Percentiles rank a stretch among this genome's conserved stretches.
Conservation (phyloP, 2,888 invertebrate species). For the Eupithecia abbreviata region DNA sequence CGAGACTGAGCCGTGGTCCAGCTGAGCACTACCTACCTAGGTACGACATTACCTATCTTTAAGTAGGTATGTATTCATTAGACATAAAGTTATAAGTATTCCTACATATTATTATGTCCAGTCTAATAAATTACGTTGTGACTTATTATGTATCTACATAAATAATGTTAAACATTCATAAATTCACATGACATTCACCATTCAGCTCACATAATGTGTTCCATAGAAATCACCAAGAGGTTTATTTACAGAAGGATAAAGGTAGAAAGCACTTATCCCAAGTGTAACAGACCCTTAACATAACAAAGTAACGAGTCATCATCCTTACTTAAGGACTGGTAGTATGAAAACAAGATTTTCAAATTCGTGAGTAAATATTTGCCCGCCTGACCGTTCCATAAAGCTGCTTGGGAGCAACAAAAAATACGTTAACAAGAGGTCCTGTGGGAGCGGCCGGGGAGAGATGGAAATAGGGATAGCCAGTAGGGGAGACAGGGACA, state of each 20-base stretch:
- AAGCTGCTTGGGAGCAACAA: constrained; percentile 76
- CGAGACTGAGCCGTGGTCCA: background rate
- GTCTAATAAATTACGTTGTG: background rate
- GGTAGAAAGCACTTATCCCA: constrained; percentile 41
- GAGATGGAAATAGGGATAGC: constrained; percentile 59
- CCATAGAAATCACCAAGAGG: background rate
- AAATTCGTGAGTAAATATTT: constrained; percentile 84
- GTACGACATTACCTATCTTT: background rate
- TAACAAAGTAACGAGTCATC: constrained; percentile 65
- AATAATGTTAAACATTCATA: background rate
- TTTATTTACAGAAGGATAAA: constrained; percentile 21
- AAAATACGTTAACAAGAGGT: constrained; percentile 81
- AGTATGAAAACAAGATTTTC: constrained; percentile 79
- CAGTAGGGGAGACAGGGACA: constrained; percentile 57
- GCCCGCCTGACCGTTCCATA: constrained; percentile 79
- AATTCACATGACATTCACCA: background rate
- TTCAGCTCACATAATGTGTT: background rate
- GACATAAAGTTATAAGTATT: background rate
- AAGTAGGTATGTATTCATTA: background rate
- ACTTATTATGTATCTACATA: background rate
- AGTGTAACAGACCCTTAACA: constrained; percentile 43
- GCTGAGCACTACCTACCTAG: background rate
- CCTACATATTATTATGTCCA: background rate
- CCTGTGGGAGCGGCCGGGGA: constrained; percentile 81
- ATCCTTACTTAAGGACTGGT: constrained; percentile 63